A percentile compares a stretch with the other conserved stretches of the same genome.
Conservation (phyloP, 2,113 vertebrate species). For the Cyanoliseus patagonus region DNA sequence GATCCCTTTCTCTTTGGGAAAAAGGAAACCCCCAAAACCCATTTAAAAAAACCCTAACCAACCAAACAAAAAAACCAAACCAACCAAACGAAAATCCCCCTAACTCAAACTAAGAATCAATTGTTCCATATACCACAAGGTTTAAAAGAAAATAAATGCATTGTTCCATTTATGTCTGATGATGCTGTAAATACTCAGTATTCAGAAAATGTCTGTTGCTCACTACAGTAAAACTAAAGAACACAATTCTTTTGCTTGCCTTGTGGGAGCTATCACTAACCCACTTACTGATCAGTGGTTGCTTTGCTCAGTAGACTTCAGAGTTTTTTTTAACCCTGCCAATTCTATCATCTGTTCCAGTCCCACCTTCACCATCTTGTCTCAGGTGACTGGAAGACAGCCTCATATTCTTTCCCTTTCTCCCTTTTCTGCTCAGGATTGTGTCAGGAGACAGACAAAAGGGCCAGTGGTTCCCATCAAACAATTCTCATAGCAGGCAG, state of each 20-base stretch:
- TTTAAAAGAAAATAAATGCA: background rate
- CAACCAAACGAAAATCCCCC: background rate
- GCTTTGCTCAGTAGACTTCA: background rate
- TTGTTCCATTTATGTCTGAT: background rate
- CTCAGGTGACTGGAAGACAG: background rate
- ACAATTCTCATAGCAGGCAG: background rate
- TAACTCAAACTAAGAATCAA: background rate
- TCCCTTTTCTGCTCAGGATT: background rate
- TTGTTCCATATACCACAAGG: background rate
- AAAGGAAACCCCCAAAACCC: accelerated
- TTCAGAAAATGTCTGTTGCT: background rate
- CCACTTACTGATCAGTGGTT: background rate
- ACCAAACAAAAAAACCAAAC: accelerated
- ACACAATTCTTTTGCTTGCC: background rate
- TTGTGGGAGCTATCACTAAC: background rate
- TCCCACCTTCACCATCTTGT: background rate
- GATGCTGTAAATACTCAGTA: background rate
- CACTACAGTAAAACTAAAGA: background rate
- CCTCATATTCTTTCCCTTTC: background rate
- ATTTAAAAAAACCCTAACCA: background rate
- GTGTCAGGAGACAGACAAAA: background rate
- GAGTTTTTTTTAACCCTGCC: background rate
- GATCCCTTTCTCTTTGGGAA: background rate
- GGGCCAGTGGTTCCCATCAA: background rate
- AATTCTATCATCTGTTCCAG: background rate